A percentile compares a stretch with the other conserved stretches of the same genome.
Evolutionary conservation across 2,113 vertebrate genomes (phyloP).

Genomic region (Lophochroa leadbeateri): DNA sequence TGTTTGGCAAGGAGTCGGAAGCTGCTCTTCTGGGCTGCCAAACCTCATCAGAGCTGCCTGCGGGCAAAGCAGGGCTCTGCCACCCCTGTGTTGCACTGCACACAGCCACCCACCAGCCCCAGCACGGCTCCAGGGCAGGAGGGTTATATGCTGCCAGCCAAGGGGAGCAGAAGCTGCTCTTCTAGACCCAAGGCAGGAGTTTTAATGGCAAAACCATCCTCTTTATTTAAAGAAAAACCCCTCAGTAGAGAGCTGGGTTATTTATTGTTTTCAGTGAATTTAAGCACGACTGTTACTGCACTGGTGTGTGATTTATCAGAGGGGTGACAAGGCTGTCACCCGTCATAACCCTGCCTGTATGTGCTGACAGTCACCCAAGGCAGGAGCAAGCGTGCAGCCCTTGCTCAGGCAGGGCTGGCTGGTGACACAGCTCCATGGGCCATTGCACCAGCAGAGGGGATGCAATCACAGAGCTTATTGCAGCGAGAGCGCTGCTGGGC

Average conservation of each 20-base stretch:
- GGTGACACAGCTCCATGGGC: background rate
- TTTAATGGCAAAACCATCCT: too few species aligned
- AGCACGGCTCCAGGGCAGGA: too few species aligned
- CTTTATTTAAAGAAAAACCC: background rate
- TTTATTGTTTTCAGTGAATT: background rate
- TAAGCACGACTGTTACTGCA: rapidly evolving
- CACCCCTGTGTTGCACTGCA: too few species aligned
- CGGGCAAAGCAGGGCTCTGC: too few species aligned
- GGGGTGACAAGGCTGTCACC: constrained; percentile 48
- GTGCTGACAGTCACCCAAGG: constrained; percentile 39
- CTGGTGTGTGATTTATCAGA: background rate
- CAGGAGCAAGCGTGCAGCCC: background rate
- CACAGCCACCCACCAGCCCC: too few species aligned
- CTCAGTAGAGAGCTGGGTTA: background rate
- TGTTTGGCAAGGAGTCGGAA: too few species aligned
- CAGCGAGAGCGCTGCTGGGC: rapidly evolving
- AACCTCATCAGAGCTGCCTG: too few species aligned
- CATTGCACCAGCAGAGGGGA: background rate
- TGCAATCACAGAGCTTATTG: background rate
- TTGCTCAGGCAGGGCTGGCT: background rate
- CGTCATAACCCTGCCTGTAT: background rate
- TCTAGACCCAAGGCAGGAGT: too few species aligned
- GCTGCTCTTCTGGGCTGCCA: too few species aligned
- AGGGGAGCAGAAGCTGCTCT: too few species aligned
- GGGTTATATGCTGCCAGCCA: too few species aligned